Evolutionary conservation across 2,797 vertebrate species (phyloP), one percentile per base, ranked within the genome.

Genomic region (Fistularia commersonii): DNA sequence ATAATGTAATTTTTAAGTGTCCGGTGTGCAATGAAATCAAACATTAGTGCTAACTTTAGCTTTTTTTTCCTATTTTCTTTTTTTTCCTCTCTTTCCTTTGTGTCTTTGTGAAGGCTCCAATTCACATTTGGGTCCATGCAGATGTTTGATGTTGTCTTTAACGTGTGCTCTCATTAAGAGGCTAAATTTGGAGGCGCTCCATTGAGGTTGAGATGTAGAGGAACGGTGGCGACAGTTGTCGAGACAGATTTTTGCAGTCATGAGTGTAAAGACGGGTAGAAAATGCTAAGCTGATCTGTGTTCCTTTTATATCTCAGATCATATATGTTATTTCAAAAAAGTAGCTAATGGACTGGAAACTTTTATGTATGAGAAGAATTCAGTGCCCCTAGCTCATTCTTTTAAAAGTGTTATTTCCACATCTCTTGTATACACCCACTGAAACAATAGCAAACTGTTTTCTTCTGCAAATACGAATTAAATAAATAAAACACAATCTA

Each of bases 151-250:
- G 36, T 59, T 46, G 44, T 40, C 44, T 63, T 69, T 32, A 50
- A 50, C 33, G 48, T 63, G 49, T 44, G 45, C 8, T 48, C 36
- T 67, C 47, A 57, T 41, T 48, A 44, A 32, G 5, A 9, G 14
- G 35, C 48, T 61, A 53, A 58, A 61, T 45, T 51, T 66, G 40
- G 48, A 52, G 49, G 49, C 3, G 57, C 41, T 55, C 42, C 36
- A 31, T 9, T 47, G 48, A 50, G 36, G 9, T 12, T 41, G 39
- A 41, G 10, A 41, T 11, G n/a, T 41, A 12, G 39, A 38, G 10
- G 10, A 38, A 11, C 35, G 6, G 35, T 36, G 35, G 35, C 35
- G 35, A 36, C 35, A 36, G 35, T 10, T 6, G 35, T 8, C 7
- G 35, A 36, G 35, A 36, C 35, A 36, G 35, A 10, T 8, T 36